Conservation (phyloP, 2,113 vertebrate genomes). For the Danio rerio region DNA sequence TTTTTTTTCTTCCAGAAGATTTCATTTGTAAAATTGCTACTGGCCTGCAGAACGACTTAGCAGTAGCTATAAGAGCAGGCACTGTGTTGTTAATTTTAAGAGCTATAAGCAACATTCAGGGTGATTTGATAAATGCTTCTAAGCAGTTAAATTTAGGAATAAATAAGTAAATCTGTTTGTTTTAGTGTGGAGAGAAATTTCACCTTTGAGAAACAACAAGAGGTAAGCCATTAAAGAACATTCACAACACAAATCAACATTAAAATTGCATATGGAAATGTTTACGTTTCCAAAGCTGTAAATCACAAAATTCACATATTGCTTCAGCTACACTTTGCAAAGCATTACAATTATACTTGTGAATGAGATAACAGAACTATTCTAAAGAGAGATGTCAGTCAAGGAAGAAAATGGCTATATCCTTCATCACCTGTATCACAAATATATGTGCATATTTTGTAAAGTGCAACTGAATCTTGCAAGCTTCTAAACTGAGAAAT, state of each 20-base stretch:
- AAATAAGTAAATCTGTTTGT: conserved; percentile 3
- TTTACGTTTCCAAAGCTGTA: conserved; percentile 10
- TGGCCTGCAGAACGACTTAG: conserved; percentile 87
- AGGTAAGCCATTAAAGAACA: conserved; percentile 59
- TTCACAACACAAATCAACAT: conserved; percentile 54
- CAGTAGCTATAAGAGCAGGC: conserved; percentile 90
- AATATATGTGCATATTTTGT: conserved; percentile 41
- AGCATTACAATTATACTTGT: conserved; percentile 31
- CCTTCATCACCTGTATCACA: conserved; percentile 19
- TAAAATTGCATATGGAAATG: conserved; percentile 52
- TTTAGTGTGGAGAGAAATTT: not conserved
- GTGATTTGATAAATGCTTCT: conserved; percentile 72
- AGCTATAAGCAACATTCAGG: conserved; percentile 91
- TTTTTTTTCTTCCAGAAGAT: not conserved
- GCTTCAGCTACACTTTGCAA: conserved; percentile 39
- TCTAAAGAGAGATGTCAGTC: conserved; percentile 19
- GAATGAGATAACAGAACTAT: not conserved
- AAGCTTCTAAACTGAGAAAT: conserved; percentile 32
- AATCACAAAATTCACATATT: conserved; percentile 48
- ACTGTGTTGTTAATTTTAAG: conserved; percentile 86
- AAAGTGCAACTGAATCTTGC: conserved; percentile 53
- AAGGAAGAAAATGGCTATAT: conserved; percentile 17
- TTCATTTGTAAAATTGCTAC: conserved; percentile 80
- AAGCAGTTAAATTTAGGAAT: conserved; percentile 45
- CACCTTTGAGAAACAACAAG: conserved; percentile 51